Conservation (phyloP, 1,140 invertebrate genomes). For the Bathynomus jamesi region DNA sequence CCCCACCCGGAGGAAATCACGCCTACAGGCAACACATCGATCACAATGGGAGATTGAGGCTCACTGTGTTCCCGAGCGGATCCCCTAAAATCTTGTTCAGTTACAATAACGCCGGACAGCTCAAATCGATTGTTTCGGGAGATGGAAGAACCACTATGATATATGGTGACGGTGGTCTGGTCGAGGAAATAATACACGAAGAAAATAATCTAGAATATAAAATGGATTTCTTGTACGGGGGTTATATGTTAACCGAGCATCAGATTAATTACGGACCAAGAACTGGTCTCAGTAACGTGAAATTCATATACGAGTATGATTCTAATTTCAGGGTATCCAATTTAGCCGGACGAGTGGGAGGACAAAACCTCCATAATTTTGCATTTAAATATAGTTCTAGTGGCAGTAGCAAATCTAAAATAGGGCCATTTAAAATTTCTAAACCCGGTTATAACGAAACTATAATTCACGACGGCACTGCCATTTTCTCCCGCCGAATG, state of each 20-base stretch:
- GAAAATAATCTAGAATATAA: constrained; percentile 74
- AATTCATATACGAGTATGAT: constrained; percentile 88
- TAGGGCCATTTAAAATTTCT: constrained; percentile 55
- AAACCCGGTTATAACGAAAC: constrained; percentile 60
- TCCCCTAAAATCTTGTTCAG: constrained; percentile 78
- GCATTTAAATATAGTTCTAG: constrained; percentile 65
- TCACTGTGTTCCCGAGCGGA: constrained; percentile 82
- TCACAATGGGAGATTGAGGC: constrained; percentile 72
- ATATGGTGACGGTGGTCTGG: constrained; percentile 66
- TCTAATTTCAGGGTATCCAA: constrained; percentile 69
- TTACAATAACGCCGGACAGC: constrained; percentile 76
- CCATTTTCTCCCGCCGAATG: constrained; percentile 68
- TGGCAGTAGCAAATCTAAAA: constrained; percentile 69
- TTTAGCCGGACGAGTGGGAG: constrained; percentile 61
- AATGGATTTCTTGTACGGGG: constrained; percentile 75
- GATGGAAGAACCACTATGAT: constrained; percentile 78
- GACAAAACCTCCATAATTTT: constrained; percentile 67
- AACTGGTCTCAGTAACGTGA: constrained; percentile 80
- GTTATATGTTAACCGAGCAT: constrained; percentile 71
- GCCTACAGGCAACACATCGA: constrained; percentile 57
- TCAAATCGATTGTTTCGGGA: constrained; percentile 69
- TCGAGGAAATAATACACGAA: constrained; percentile 68
- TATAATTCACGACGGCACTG: constrained; percentile 72
- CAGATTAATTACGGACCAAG: constrained; percentile 75
- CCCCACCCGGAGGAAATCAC: constrained; percentile 70